Base-by-base conservation (phyloP, 2,888 invertebrate genomes). In the Amblyjoppa fuscipennis region DNA sequence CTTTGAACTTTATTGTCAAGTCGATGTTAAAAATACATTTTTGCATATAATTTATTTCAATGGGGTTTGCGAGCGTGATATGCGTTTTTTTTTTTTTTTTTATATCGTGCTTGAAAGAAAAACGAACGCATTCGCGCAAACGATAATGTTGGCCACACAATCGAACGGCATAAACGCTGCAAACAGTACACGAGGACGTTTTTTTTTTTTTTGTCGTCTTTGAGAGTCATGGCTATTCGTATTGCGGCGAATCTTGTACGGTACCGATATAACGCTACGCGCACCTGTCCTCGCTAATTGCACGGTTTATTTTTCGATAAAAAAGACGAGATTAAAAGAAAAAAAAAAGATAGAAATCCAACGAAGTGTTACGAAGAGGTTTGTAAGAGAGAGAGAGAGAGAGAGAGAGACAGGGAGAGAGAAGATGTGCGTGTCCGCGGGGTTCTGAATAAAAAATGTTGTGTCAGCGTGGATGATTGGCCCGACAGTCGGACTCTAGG, bases 401-500 rank as follows among this genome's bases (percentile, higher is more conserved):
- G 51, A 53, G 51, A 69, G 20, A 20, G 49, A 75, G 51, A 51
- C 38, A n/a, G 49, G 66, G 61, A 64, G 70, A 77, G 51, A 53
- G 51, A 69, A 34, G 49, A 45, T n/a, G 16, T 34, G 38, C 75
- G 71, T 76, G 41, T 71, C 70, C 28, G 59, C 77, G 83, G 69
- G 81, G 77, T 56, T 56, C 71, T 84, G 81, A 89, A 87, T 89
- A 85, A 87, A 89, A 89, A 88, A 83, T 88, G 89, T 87, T 83
- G 86, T 88, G 88, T 89, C 89, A 89, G 88, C 88, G 81, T 59
- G 71, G 68, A 82, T 89, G 89, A 89, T 89, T 89, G 88, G 88
- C 85, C 61, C 66, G 45, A 74, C 68, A 70, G 81, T 59, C 70
- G 68, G 53, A 53, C 45, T 34, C 61, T 74, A 68, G 45, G 25